These are phyloP conservation scores for Oegoconia quadripuncta DNA, from an alignment of 2,888 invertebrate genomes.

Conservation along the genomic window DNA sequence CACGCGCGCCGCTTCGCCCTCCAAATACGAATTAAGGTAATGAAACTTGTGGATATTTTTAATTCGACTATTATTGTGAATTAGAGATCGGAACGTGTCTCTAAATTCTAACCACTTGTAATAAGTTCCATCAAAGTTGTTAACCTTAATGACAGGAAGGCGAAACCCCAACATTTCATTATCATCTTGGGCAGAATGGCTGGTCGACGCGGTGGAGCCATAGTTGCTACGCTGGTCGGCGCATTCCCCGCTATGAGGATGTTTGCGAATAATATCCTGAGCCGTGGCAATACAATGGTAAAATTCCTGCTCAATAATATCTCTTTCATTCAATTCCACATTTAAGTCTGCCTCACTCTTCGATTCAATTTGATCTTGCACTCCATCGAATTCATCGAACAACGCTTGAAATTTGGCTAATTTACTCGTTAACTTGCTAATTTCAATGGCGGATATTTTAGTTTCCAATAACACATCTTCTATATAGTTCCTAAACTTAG, in stretches of 20 bases:
- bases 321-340: neutral
- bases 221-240: neutral
- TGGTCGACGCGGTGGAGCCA: no score
- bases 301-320: slow-evolving; percentile 1
- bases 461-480: neutral
- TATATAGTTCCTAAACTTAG: slow-evolving; percentile 4
- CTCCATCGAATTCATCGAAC: slow-evolving; percentile 5
- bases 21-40: slow-evolving; percentile 24
- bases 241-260: neutral
- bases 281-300: slow-evolving; percentile 1
- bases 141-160: slow-evolving; percentile 19
- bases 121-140: slow-evolving; percentile 22
- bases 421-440: neutral
- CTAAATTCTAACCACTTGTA: slow-evolving; percentile 24
- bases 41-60: slow-evolving; percentile 23
- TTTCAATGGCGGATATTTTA: neutral
- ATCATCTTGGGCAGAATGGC: neutral
- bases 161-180: slow-evolving; percentile 11
- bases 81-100: slow-evolving; percentile 18
- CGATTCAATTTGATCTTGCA: slow-evolving; percentile 7
- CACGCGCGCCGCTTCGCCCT: slow-evolving; percentile 21
- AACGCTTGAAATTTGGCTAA: slow-evolving; percentile 3
- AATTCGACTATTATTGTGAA: slow-evolving; percentile 19
- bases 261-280: neutral
- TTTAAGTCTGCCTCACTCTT: neutral